Evolutionary conservation across 2,113 vertebrate species (phyloP), one percentile per base, ranked within the genome.

Genomic region (Talpa occidentalis): DNA sequence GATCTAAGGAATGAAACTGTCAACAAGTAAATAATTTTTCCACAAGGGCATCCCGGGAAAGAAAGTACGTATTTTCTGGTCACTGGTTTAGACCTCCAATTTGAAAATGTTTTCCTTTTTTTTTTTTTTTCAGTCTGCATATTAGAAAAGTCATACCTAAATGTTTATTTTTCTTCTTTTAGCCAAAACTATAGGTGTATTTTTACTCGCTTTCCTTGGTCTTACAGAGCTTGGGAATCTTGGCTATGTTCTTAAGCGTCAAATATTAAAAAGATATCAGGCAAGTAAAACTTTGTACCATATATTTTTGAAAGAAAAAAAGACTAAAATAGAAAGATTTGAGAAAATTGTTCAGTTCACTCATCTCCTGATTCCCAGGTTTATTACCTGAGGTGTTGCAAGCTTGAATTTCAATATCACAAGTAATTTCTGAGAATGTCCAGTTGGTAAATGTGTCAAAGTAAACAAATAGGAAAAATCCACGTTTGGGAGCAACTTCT

Each of bases 91-190:
- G 19, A 56, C 32, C 42, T 70, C 72, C 32, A 54, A 3, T 67
- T 6, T 79, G 40, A 19, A 77, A 10, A 24, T 35, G 11, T 59
- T 26, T 14, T 37, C 24, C 17, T 47, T 40, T 47, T 26, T 92
- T 21, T 49, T 42, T 76, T 88, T 26, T 2, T 15, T 11, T 74
- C 91, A 60, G 15, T 15, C 44, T 62, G 28, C 12, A 14, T 81
- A 0, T 60, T 90, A 74, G 70, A 88, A 92, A 89, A 94, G 44
- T 87, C 42, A 84, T 90, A 94, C 79, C 92, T 37, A 35, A 60
- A 52, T 56, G 96, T 95, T 95, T 91, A 52, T 56, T 96, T 95
- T 95, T 91, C 81, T 94, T 88, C 72, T 95, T 94, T 89, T 89
- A 86, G 82, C 96, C 54, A 79, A 94, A 94, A 90, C 40, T 91